These are phyloP conservation scores for Drosophila varians DNA, from an alignment of 1,140 invertebrate genomes.

Conservation along the genomic window DNA sequence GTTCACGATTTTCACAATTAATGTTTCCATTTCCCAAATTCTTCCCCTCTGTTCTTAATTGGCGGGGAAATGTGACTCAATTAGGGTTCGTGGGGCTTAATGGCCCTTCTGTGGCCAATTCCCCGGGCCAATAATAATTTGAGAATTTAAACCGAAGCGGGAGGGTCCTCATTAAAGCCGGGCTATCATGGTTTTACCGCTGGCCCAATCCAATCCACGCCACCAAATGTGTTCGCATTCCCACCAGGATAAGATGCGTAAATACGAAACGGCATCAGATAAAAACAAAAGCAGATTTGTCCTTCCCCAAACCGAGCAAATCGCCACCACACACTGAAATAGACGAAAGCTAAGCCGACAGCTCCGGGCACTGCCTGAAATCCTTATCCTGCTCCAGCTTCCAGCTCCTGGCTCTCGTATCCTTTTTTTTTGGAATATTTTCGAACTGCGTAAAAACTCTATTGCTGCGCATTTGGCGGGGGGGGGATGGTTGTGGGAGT, in stretches of 20 bases:
- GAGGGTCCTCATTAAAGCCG: slow-evolving; percentile 47
- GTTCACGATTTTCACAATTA: slow-evolving; percentile 7
- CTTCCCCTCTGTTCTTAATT: slow-evolving; percentile 52
- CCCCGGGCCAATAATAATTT: slow-evolving; percentile 59
- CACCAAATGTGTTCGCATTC: slow-evolving; percentile 74
- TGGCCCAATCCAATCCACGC: slow-evolving; percentile 54
- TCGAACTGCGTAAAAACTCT: slow-evolving; percentile 80
- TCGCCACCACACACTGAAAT: slow-evolving; percentile 26
- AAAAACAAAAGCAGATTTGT: slow-evolving; percentile 82
- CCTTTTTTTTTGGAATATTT: slow-evolving; percentile 49
- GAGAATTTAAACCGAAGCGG: slow-evolving; percentile 41
- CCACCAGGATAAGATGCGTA: slow-evolving; percentile 81
- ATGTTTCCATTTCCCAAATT: slow-evolving; percentile 32
- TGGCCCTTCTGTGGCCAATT: slow-evolving; percentile 53
- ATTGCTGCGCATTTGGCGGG: slow-evolving; percentile 65
- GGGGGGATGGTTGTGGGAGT: neutral
- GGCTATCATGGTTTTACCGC: slow-evolving; percentile 25
- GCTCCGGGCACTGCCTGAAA: slow-evolving; percentile 38
- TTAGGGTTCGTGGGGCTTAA: slow-evolving; percentile 65
- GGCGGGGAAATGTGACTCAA: slow-evolving; percentile 67
- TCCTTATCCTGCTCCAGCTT: slow-evolving; percentile 38
- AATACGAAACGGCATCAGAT: slow-evolving; percentile 76
- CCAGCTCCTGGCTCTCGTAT: slow-evolving; percentile 16
- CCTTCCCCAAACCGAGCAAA: slow-evolving; percentile 37
- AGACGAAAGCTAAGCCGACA: slow-evolving; percentile 33